A percentile compares a stretch with the other conserved stretches of the same genome.
phyloP scores from a whole-genome alignment of 2,797 vertebrate genomes.

The Gallirallus australis region DNA sequence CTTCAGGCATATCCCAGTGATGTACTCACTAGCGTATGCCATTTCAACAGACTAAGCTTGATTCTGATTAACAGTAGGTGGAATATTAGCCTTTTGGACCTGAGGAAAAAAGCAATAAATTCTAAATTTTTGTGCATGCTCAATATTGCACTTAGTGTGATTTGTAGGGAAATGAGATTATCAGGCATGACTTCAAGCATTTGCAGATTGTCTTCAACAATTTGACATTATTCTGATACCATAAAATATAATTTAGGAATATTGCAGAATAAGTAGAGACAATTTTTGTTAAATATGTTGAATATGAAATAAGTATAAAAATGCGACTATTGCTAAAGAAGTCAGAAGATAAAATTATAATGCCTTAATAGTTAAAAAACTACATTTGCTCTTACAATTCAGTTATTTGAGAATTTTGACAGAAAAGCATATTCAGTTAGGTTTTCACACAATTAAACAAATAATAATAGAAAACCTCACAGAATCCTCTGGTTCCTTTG shows the following conservation, averaged over 20 bases:
- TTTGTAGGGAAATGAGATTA: not conserved
- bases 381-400: not conserved
- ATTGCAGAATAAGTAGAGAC: not conserved
- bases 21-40: not conserved
- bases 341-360: not conserved
- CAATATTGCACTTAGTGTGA: not conserved
- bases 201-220: not conserved
- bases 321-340: not conserved
- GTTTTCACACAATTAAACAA: constrained; percentile 47
- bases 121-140: not conserved
- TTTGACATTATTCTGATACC: not conserved
- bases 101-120: not conserved
- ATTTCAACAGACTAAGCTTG: not conserved
- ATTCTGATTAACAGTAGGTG: not conserved
- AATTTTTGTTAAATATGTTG: not conserved
- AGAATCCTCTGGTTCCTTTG: constrained; percentile 10
- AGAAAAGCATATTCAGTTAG: not conserved
- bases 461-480: not conserved
- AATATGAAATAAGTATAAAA: not conserved
- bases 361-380: not conserved
- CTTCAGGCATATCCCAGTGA: not conserved
- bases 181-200: not conserved
- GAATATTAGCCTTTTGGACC: not conserved
- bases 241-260: not conserved
- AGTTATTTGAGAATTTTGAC: not conserved